Percentiles rank a stretch among this genome's conserved stretches.
Evolutionary conservation across 2,888 invertebrate genomes (phyloP).

Genomic region (Hypena proboscidalis): DNA sequence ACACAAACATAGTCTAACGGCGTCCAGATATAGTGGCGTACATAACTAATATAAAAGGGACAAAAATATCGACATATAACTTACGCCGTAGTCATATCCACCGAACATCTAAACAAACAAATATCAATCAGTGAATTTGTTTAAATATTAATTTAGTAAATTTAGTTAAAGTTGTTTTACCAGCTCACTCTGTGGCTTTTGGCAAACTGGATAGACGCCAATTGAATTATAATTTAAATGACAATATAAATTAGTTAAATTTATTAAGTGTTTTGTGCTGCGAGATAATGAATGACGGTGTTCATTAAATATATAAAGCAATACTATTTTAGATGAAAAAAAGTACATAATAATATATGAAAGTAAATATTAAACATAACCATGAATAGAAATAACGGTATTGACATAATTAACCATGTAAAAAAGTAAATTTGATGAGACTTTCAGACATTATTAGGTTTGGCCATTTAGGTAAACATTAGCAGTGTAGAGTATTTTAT

Average conservation of each 20-base stretch:
- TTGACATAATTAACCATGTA: no score
- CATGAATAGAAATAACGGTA: no score
- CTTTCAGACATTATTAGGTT: no score
- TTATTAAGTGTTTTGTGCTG: background rate
- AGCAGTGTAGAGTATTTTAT: no score
- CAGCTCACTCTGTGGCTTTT: slow-evolving; percentile 3
- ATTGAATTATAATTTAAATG: background rate
- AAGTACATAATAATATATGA: no score
- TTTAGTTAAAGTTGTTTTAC: background rate
- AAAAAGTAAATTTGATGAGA: no score
- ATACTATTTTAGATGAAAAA: no score
- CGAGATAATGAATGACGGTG: no score
- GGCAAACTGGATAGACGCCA: slow-evolving; percentile 8
- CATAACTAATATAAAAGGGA: slow-evolving; percentile 48
- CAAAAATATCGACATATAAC: slow-evolving; percentile 61
- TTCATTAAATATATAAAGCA: no score
- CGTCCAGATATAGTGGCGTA: slow-evolving; percentile 49
- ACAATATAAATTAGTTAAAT: background rate
- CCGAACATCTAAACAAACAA: slow-evolving; percentile 83
- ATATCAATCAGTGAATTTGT: slow-evolving; percentile 47
- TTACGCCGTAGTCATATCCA: slow-evolving; percentile 85
- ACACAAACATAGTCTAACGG: slow-evolving; percentile 36
- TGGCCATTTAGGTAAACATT: no score
- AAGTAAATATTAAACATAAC: no score
- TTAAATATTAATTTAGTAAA: slow-evolving; percentile 5